phyloP scores from a whole-genome alignment of 2,113 vertebrate species.

The Bostrychus sinensis region DNA sequence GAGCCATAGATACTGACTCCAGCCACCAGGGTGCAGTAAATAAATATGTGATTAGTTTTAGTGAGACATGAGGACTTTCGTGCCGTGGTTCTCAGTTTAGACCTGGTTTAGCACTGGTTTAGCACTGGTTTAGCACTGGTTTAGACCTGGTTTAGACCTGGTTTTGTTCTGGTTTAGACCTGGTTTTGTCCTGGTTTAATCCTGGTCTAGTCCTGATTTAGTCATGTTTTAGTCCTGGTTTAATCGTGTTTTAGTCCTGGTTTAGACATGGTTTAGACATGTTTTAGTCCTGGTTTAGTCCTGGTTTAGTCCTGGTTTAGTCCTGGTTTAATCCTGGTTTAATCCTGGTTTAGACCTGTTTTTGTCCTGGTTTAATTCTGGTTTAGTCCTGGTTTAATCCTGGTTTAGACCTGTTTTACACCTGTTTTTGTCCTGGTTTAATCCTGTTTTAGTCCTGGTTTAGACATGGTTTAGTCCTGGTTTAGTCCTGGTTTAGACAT shows the following conservation, averaged over 20 bases:
- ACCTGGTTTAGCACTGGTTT: background rate
- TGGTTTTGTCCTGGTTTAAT: too few species aligned
- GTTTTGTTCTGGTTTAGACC: background rate
- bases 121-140: background rate
- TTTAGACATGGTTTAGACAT: background rate
- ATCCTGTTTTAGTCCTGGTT: background rate
- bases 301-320: background rate
- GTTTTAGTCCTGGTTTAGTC: background rate
- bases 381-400: too few species aligned
- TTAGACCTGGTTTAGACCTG: background rate
- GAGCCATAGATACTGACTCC: too few species aligned
- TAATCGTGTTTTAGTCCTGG: background rate
- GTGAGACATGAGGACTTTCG: too few species aligned
- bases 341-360: background rate
- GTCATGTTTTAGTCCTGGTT: background rate
- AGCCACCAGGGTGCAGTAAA: too few species aligned
- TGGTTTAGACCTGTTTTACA: too few species aligned
- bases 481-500: conserved; percentile 1
- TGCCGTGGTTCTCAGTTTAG: background rate
- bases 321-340: background rate
- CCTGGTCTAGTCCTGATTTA: background rate
- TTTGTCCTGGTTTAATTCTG: background rate
- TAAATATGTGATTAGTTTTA: too few species aligned
- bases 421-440: background rate
- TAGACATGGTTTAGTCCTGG: background rate